Conservation (phyloP, 1,140 invertebrate species). For the Episyrphus balteatus region DNA sequence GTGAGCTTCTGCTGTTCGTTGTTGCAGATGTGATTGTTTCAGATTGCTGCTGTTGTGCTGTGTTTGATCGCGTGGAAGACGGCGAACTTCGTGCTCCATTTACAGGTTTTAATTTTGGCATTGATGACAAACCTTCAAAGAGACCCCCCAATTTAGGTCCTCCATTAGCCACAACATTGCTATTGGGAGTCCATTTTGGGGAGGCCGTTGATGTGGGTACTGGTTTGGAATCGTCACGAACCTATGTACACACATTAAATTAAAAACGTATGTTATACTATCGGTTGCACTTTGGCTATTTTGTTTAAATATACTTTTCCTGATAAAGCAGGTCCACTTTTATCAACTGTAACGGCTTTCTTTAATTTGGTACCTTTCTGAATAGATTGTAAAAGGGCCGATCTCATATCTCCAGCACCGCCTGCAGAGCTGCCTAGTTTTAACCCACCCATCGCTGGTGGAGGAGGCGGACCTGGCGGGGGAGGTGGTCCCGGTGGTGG, state of each 20-base stretch:
- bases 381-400: conserved; percentile 67
- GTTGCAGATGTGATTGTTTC: conserved; percentile 8
- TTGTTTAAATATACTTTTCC: conserved; percentile 38
- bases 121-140: conserved; percentile 62
- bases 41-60: conserved; percentile 9
- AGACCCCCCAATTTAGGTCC: conserved; percentile 58
- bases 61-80: background rate
- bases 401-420: conserved; percentile 45
- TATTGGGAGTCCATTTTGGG: conserved; percentile 34
- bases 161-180: conserved; percentile 35
- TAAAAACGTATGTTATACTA: too few relatives aligned
- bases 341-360: conserved; percentile 79
- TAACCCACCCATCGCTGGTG: conserved; percentile 38
- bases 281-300: too few relatives aligned
- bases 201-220: conserved; percentile 16
- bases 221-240: conserved; percentile 16
- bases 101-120: conserved; percentile 75
- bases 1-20: conserved; percentile 21
- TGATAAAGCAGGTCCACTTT: conserved; percentile 66
- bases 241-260: too few relatives aligned
- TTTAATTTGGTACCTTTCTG: conserved; percentile 69
- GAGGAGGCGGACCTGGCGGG: conserved; percentile 51
- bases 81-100: conserved; percentile 39
- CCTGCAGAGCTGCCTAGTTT: conserved; percentile 35
- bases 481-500: conserved; percentile 49